Evolutionary conservation across 2,113 vertebrate species (phyloP), one percentile per base, ranked within the genome.

Genomic region (Aspidoscelis tigris): DNA sequence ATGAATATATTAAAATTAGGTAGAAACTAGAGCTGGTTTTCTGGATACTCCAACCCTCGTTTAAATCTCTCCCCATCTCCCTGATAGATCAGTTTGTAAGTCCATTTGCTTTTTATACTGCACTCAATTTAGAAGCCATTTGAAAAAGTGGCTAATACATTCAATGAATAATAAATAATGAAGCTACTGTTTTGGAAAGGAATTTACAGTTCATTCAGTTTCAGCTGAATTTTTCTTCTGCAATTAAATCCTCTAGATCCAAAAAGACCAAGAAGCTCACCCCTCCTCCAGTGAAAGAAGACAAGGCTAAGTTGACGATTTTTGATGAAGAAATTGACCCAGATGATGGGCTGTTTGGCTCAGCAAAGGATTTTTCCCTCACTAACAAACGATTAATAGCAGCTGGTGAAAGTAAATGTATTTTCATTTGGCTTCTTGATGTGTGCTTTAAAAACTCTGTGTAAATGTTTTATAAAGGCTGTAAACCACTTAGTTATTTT

Each of bases 251-350:
- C 88, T 86, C 85, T 85, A 97, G 96, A 90, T 95, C 95, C 87
- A 97, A 96, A 92, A 97, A 95, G 84, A 0, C 81, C 74, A 96
- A 95, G 91, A 94, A 93, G 81, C 24, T 76, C 50, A 78, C 78
- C 65, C 86, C 58, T 41, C 4, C 82, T 82, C 80, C 75, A 72
- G 12, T 68, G 72, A 91, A 87, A 61, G 71, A 93, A 82, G 90
- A 77, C 14, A 93, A 82, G 1, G 85, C 93, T 26, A 94, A 92
- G 81, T 86, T 93, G 86, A 95, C 89, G 41, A 92, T 97, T 93
- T 97, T 97, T 91, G 95, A 95, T 73, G 96, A 96, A 26, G 96
- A 96, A 76, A 78, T 81, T 0, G 93, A 95, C 91, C 84, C 91
- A 16, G 93, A 96, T 0, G 90, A 92, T 77, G 95, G 82, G 9